Evolutionary conservation across 2,113 vertebrate genomes (phyloP).

Genomic region (Tor tambroides): DNA sequence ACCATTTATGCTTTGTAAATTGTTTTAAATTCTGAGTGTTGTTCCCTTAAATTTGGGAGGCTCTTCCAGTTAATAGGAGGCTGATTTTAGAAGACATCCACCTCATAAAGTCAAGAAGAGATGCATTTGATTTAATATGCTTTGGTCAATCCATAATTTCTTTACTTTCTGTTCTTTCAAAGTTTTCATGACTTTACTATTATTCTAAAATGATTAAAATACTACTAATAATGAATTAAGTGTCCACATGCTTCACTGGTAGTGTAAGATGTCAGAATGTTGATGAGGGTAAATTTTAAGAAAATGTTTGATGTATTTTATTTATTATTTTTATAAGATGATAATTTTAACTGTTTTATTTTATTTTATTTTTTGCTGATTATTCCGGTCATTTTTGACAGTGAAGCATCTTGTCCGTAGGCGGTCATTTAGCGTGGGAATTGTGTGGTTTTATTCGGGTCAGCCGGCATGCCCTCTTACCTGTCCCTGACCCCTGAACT

Average conservation of each 20-base stretch:
- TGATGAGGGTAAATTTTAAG: no score
- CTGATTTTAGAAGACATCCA: not conserved
- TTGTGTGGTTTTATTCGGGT: slow-evolving; percentile 51
- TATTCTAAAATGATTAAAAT: not conserved
- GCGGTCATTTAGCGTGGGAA: slow-evolving; percentile 54
- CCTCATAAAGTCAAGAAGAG: not conserved
- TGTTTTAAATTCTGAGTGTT: not conserved
- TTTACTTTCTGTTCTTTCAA: no score
- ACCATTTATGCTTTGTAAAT: not conserved
- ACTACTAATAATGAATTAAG: not conserved
- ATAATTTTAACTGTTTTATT: no score
- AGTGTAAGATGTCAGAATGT: no score
- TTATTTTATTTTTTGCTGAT: not conserved
- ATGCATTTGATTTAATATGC: not conserved
- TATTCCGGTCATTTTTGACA: not conserved
- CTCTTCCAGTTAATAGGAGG: not conserved
- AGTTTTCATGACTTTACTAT: not conserved
- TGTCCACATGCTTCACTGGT: no score
- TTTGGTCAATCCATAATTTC: not conserved
- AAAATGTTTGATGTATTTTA: not conserved
- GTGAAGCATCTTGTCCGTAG: not conserved
- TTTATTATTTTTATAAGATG: not conserved
- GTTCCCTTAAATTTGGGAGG: not conserved
- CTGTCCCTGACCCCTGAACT: slow-evolving; percentile 66
- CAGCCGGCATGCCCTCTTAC: slow-evolving; percentile 59